Percentiles rank a stretch among this genome's conserved stretches.
Conservation (phyloP, 2,113 vertebrate species). For the Rostratula benghalensis region DNA sequence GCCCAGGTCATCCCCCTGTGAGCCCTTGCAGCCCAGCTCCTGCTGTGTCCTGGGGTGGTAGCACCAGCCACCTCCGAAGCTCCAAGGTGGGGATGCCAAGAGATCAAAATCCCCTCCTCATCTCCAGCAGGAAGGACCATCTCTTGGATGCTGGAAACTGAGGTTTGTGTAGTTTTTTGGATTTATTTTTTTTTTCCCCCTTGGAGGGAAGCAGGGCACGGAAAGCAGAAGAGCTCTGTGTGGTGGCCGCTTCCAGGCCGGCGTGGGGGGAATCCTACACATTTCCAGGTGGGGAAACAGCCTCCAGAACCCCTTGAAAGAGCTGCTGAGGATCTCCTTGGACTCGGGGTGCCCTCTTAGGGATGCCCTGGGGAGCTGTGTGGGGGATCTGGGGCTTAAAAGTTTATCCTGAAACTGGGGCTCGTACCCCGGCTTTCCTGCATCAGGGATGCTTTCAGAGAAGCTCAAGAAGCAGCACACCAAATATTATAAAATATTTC, state of each 20-base stretch:
- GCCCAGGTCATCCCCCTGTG: rapidly evolving
- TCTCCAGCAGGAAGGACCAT: neutral
- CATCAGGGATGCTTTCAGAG: neutral
- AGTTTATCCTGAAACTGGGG: no score
- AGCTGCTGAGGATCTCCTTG: neutral
- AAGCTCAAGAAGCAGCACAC: neutral
- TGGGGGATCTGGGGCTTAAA: no score
- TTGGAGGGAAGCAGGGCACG: rapidly evolving
- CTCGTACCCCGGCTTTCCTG: neutral
- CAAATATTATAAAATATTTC: conserved; percentile 38
- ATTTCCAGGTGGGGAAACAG: neutral
- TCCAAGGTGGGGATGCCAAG: rapidly evolving
- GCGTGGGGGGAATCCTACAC: rapidly evolving
- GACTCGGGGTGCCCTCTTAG: neutral
- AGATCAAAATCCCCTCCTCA: no score
- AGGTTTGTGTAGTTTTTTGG: neutral
- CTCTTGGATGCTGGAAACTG: neutral
- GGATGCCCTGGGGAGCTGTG: no score
- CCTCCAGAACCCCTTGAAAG: neutral
- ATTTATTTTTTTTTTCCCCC: no score
- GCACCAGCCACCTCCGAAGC: neutral
- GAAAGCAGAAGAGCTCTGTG: neutral
- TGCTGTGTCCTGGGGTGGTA: neutral
- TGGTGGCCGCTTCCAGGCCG: neutral
- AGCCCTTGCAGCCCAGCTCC: neutral